A percentile compares a stretch with the other conserved stretches of the same genome.
Evolutionary conservation across 2,797 vertebrate species (phyloP).

Genomic region (Pseudochaenichthys georgianus): DNA sequence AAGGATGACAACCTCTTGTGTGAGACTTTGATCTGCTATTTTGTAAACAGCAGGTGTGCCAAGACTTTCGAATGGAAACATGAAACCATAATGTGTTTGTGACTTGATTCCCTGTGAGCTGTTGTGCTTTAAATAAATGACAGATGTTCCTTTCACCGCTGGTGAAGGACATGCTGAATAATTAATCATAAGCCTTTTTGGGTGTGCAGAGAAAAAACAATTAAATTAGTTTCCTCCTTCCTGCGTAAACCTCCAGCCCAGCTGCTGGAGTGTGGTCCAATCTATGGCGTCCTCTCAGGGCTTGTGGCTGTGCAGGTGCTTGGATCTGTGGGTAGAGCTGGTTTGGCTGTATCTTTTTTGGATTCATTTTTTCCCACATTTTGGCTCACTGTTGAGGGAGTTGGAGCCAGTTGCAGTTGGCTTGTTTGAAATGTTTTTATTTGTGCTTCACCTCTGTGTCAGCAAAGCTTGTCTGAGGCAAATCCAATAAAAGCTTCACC

Average conservation of each 20-base stretch:
- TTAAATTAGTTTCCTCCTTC: conserved; percentile 70
- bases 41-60: conserved; percentile 73
- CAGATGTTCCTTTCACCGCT: conserved; percentile 76
- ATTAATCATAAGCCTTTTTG: conserved; percentile 78
- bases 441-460: background rate
- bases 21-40: conserved; percentile 61
- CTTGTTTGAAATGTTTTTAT: conserved; percentile 3
- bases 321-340: conserved; percentile 57
- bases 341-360: conserved; percentile 24
- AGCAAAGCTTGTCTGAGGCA: conserved; percentile 3
- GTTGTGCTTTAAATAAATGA: conserved; percentile 72
- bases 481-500: conserved; percentile 4
- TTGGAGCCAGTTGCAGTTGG: conserved; percentile 6
- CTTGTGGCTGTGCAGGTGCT: conserved; percentile 56
- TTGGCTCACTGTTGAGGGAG: conserved; percentile 41
- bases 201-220: conserved; percentile 66
- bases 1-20: conserved; percentile 44
- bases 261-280: conserved; percentile 70
- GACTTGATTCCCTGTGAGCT: conserved; percentile 67
- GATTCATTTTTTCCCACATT: background rate
- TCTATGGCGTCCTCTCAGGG: conserved; percentile 57
- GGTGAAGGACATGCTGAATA: conserved; percentile 71
- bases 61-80: conserved; percentile 59
- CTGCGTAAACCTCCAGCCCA: conserved; percentile 65
- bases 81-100: conserved; percentile 68